Percentiles rank a stretch among this genome's conserved stretches.
Evolutionary conservation across 1,140 invertebrate genomes (phyloP).

Genomic region (Brachionus rotundiformis): DNA sequence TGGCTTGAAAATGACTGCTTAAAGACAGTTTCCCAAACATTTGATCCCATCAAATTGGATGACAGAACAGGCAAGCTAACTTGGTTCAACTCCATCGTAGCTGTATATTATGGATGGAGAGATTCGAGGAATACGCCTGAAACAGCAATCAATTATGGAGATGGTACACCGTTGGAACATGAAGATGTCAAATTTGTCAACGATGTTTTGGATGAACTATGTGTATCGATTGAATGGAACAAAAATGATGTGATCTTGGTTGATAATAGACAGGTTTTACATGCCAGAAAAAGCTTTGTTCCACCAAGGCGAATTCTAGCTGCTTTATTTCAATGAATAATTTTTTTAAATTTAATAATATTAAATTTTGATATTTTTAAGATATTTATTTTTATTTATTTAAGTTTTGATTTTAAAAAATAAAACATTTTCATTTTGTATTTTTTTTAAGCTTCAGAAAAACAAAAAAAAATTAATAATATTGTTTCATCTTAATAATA

Average conservation of each 20-base stretch:
- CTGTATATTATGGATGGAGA: slow-evolving; percentile 57
- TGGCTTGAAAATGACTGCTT: slow-evolving; percentile 57
- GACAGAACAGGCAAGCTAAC: slow-evolving; percentile 55
- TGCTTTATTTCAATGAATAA: slow-evolving; percentile 53
- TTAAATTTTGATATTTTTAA: no score
- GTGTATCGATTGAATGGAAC: slow-evolving; percentile 56
- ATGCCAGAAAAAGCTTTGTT: slow-evolving; percentile 56
- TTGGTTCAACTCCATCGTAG: slow-evolving; percentile 60
- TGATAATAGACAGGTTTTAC: slow-evolving; percentile 57
- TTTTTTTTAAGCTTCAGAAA: no score
- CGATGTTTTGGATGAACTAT: slow-evolving; percentile 55
- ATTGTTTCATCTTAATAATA: no score
- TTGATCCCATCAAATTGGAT: slow-evolving; percentile 56
- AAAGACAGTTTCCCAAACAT: slow-evolving; percentile 55
- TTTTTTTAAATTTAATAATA: no score
- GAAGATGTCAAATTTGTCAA: slow-evolving; percentile 55
- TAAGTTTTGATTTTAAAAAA: no score
- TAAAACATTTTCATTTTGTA: no score
- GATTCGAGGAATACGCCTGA: slow-evolving; percentile 56
- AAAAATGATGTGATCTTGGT: slow-evolving; percentile 57
- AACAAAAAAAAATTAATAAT: no score
- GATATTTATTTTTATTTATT: no score
- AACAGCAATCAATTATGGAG: slow-evolving; percentile 56
- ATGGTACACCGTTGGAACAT: slow-evolving; percentile 54
- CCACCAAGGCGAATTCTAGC: slow-evolving; percentile 58